Evolutionary conservation across 1,140 invertebrate genomes (phyloP).

Genomic region (Lordiphosa clarofinis): DNA sequence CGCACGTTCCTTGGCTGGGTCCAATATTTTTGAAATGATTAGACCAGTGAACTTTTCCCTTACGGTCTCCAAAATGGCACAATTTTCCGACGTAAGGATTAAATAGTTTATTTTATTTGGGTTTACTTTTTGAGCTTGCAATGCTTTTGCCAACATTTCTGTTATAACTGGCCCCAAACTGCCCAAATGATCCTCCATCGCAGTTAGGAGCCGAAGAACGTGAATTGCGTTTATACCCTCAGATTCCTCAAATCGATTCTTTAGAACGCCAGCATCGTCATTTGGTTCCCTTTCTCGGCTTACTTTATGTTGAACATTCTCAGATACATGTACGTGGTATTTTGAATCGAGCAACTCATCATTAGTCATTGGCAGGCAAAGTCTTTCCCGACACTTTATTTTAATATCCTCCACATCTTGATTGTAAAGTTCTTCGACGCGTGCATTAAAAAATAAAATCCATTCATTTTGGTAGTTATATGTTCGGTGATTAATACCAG

Average conservation of each 20-base stretch:
- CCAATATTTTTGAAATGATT: slow-evolving; percentile 57
- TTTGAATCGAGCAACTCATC: slow-evolving; percentile 38
- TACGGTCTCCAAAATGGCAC: slow-evolving; percentile 55
- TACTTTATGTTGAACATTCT: neutral
- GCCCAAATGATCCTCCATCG: slow-evolving; percentile 88
- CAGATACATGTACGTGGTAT: slow-evolving; percentile 50
- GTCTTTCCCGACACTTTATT: slow-evolving; percentile 71
- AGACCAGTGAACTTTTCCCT: slow-evolving; percentile 71
- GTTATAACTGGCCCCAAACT: slow-evolving; percentile 88
- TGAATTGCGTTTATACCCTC: slow-evolving; percentile 80
- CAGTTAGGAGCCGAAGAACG: slow-evolving; percentile 86
- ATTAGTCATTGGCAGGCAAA: slow-evolving; percentile 64
- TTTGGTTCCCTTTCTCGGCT: neutral
- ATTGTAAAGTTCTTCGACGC: slow-evolving; percentile 87
- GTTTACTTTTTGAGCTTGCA: slow-evolving; percentile 84
- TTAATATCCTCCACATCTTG: slow-evolving; percentile 78
- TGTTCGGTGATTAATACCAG: slow-evolving; percentile 85
- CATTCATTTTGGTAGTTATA: slow-evolving; percentile 92
- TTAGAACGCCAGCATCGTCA: neutral
- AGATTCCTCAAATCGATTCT: neutral
- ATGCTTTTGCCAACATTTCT: slow-evolving; percentile 85
- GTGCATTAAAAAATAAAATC: slow-evolving; percentile 89
- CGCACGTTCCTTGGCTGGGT: slow-evolving; percentile 47
- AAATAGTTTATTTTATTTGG: slow-evolving; percentile 31
- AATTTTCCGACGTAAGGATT: slow-evolving; percentile 54